Evolutionary conservation across 2,888 invertebrate genomes (phyloP).

Genomic region (Nomada ferruginata): DNA sequence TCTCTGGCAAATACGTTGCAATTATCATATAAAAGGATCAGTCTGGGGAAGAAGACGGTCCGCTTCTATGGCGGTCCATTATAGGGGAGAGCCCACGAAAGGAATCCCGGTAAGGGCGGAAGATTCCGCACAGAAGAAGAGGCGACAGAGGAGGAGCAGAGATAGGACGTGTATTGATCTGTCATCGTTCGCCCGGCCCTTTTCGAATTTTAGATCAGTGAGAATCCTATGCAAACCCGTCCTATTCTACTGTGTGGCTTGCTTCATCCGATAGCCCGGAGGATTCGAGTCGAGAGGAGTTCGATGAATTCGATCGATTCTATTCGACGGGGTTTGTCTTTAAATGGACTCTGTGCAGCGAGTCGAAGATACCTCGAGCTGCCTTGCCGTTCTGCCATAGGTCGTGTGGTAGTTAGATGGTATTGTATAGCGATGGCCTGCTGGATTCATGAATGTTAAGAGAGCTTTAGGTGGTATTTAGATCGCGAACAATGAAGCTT

Average conservation of each 20-base stretch:
- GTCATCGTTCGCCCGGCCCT: conserved; percentile 73
- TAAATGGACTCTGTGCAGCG: conserved; percentile 42
- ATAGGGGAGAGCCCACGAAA: conserved; percentile 63
- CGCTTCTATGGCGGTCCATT: conserved; percentile 69
- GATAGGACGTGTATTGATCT: conserved; percentile 74
- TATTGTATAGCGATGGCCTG: neutral
- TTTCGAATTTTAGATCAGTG: conserved; percentile 75
- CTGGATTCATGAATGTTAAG: too few relatives aligned
- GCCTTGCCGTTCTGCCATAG: conserved; percentile 6
- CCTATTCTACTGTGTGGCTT: conserved; percentile 47
- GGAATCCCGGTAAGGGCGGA: conserved; percentile 63
- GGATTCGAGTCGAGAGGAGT: conserved; percentile 46
- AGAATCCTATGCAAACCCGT: conserved; percentile 69
- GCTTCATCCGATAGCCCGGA: conserved; percentile 18
- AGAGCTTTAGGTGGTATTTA: too few relatives aligned
- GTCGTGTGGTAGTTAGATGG: conserved; percentile 9
- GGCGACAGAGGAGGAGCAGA: conserved; percentile 26
- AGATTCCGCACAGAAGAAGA: conserved; percentile 32
- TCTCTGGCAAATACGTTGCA: conserved; percentile 80
- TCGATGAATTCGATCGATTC: conserved; percentile 58
- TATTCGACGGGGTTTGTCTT: conserved; percentile 56
- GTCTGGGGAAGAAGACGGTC: conserved; percentile 58
- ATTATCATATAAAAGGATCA: conserved; percentile 83
- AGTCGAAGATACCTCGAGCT: conserved; percentile 24
- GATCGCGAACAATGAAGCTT: too few relatives aligned